These are phyloP conservation scores for Cephonodes hylas DNA, from an alignment of 2,888 invertebrate species.

Conservation along the genomic window DNA sequence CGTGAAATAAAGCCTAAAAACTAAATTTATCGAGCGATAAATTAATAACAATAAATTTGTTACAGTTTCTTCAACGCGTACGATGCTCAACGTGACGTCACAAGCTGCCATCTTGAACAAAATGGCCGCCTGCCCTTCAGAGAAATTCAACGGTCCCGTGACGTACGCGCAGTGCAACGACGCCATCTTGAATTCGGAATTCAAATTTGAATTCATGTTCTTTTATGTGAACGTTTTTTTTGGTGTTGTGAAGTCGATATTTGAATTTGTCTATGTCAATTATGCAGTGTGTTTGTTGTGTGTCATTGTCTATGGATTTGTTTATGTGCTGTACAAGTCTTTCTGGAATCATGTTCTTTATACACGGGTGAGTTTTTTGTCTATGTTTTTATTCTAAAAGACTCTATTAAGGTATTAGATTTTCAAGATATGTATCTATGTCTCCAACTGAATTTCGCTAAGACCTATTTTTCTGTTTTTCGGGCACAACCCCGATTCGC, in stretches of 20 bases:
- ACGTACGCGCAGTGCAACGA: conserved; percentile 18
- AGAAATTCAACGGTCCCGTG: conserved; percentile 7
- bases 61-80: background rate
- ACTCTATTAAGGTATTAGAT: no score
- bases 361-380: conserved; percentile 48
- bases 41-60: background rate
- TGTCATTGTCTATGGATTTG: conserved; percentile 37
- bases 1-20: no score
- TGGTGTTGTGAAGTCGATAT: conserved; percentile 20
- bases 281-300: conserved; percentile 28
- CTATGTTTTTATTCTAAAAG: background rate
- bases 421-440: no score
- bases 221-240: conserved; percentile 28
- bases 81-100: background rate
- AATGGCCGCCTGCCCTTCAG: background rate
- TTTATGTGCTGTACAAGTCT: conserved; percentile 46
- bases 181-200: conserved; percentile 24
- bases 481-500: no score
- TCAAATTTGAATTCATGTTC: conserved; percentile 26
- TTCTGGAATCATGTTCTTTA: conserved; percentile 52
- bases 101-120: background rate
- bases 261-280: conserved; percentile 33
- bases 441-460: no score
- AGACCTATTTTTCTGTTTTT: no score
- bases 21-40: no score